These are phyloP conservation scores for Pomatorhinus ruficollis DNA, from an alignment of 2,113 vertebrate species.

Conservation along the genomic window DNA sequence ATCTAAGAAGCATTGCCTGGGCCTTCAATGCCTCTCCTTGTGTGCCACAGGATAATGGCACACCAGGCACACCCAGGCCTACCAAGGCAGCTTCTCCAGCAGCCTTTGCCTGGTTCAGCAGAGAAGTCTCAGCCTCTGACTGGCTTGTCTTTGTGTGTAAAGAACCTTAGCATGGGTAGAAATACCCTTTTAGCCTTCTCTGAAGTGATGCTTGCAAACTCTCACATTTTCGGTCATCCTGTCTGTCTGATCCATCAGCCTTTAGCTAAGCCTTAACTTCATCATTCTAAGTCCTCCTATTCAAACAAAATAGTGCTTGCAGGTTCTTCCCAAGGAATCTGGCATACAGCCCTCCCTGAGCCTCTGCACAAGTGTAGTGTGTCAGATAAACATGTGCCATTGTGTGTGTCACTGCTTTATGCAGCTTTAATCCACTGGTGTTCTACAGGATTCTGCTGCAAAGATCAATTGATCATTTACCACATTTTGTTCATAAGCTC, in stretches of 20 bases:
- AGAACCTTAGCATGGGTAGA: not conserved
- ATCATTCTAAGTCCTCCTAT: not conserved
- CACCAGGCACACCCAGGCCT: not conserved
- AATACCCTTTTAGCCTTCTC: not conserved
- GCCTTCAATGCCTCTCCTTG: fast-evolving
- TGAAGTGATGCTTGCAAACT: not conserved
- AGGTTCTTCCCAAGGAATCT: not conserved
- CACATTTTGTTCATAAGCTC: not conserved
- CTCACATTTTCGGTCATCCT: not conserved
- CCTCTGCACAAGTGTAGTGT: not conserved
- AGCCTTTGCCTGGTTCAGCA: not conserved
- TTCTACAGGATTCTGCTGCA: not conserved
- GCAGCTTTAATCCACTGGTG: not conserved
- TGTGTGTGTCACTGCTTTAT: not conserved
- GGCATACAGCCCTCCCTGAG: not conserved
- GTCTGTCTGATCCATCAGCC: not conserved
- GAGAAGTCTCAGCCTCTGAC: not conserved
- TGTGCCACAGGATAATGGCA: not conserved
- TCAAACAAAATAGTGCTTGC: not conserved
- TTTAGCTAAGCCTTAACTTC: not conserved
- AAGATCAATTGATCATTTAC: not conserved
- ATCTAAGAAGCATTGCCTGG: not conserved
- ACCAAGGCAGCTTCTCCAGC: not conserved
- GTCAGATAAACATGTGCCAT: not conserved
- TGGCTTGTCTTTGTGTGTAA: not conserved